Evolutionary conservation across 2,888 invertebrate genomes (phyloP), one percentile per base, ranked within the genome.

Genomic region (Mesochorus sp.): DNA sequence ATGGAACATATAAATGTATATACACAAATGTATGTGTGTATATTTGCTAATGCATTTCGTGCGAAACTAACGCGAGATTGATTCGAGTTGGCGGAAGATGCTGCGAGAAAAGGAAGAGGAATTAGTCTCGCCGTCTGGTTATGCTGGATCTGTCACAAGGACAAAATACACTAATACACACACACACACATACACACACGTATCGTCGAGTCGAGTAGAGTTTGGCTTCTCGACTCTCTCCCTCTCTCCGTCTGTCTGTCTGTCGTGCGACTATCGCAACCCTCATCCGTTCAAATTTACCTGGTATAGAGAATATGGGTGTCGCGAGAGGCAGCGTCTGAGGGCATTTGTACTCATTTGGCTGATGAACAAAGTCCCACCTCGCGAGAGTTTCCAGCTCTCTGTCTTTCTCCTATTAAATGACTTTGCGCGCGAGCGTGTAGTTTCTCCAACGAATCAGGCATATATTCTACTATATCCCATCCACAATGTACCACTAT

Each of bases 301-400:
- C 78, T 68, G 80, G 37, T 10, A 37, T 2, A 37, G 37, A 2
- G 8, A 37, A 12, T n/a, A n/a, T 37, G 8, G 8, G 37, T 10
- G 64, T 17, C 37, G 14, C 26, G 51, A 51, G 64, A 72, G 53
- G 53, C 53, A 28, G 64, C 61, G 61, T 67, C 72, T 72, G 61
- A 81, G 79, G 80, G 86, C 83, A 86, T 87, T 85, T 84, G 84
- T 87, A 84, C 83, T 85, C 85, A 85, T 87, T 85, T 85, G 83
- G 80, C 82, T 85, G 85, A 86, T 85, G 84, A 86, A 84, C 83
- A 83, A 85, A 85, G 84, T 85, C 85, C 78, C 81, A 47, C 42
- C 61, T 70, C 80, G 14, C 44, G 14, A 57, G 68, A 68, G 76
- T 82, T 81, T 80, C 70, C 49, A 76, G 80, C 12, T 61, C 39